These are phyloP conservation scores for Leptopilina syphax DNA, from an alignment of 2,888 invertebrate species.

Conservation along the genomic window DNA sequence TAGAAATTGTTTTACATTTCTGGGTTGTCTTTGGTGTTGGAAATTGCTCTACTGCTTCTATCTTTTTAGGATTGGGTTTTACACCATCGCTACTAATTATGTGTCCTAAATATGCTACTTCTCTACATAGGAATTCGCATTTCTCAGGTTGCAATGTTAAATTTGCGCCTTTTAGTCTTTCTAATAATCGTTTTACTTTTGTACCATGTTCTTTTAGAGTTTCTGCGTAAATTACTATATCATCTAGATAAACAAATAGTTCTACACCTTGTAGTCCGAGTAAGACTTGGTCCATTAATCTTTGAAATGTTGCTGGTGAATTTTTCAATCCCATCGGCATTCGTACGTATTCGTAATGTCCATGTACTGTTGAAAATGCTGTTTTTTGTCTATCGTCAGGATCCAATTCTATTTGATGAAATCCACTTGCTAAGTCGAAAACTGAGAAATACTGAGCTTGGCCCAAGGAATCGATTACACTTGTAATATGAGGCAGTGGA, in stretches of 20 bases:
- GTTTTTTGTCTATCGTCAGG: slow-evolving; percentile 43
- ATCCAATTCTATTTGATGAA: slow-evolving; percentile 50
- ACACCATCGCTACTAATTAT: not conserved
- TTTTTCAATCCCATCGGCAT: slow-evolving; percentile 62
- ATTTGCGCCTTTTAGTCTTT: no score
- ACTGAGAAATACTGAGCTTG: slow-evolving; percentile 54
- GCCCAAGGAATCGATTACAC: slow-evolving; percentile 57
- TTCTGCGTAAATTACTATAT: no score
- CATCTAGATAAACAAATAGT: no score
- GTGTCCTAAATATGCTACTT: no score
- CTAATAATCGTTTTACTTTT: no score
- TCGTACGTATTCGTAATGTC: slow-evolving; percentile 61
- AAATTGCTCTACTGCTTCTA: not conserved
- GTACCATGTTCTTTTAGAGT: no score
- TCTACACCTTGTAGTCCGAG: no score
- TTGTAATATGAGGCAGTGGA: slow-evolving; percentile 52
- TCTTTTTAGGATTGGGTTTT: not conserved
- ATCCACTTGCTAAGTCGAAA: slow-evolving; percentile 56
- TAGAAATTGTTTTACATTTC: not conserved
- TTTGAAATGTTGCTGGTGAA: slow-evolving; percentile 38
- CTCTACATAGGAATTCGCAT: no score
- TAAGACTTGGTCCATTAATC: no score
- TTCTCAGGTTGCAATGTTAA: no score
- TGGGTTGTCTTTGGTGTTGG: not conserved
- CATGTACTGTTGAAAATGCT: slow-evolving; percentile 59